These are phyloP conservation scores for Acrocyrtus sp. DNA, from an alignment of 2,888 invertebrate species.

Conservation along the genomic window DNA sequence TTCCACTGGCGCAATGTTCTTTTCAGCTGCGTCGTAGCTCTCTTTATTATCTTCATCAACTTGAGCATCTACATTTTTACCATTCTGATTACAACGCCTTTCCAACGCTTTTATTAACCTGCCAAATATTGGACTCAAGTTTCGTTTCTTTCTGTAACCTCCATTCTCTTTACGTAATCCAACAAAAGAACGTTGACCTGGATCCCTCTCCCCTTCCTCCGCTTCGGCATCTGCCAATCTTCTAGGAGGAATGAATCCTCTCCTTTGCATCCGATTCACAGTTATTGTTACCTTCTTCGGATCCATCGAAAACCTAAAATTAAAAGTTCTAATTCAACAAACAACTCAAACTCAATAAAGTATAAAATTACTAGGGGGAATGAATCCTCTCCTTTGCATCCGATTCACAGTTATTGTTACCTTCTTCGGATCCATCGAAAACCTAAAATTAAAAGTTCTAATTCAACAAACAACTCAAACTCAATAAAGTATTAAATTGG, in stretches of 20 bases:
- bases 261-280: conserved; percentile 14
- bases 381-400: conserved; percentile 15
- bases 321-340: too few species aligned
- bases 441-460: too few species aligned
- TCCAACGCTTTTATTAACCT: conserved; percentile 4
- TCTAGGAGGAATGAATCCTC: conserved; percentile 21
- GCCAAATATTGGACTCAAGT: conserved; percentile 33
- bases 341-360: too few species aligned
- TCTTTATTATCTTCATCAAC: neutral
- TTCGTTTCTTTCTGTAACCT: conserved; percentile 20
- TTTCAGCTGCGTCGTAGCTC: too few species aligned
- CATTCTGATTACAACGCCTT: neutral
- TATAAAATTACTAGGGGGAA: conserved; percentile 24
- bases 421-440: conserved; percentile 12
- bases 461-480: too few species aligned
- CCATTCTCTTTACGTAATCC: neutral
- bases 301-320: too few species aligned
- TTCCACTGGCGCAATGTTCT: neutral
- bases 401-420: conserved; percentile 14
- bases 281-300: conserved; percentile 7
- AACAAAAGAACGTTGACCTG: neutral
- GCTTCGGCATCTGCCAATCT: neutral
- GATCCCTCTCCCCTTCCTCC: neutral
- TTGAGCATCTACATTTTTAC: neutral
- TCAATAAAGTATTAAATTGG: too few species aligned